Percentiles rank a stretch among this genome's conserved stretches.
Evolutionary conservation across 2,797 vertebrate genomes (phyloP).

Genomic region (Carcharodon carcharias): DNA sequence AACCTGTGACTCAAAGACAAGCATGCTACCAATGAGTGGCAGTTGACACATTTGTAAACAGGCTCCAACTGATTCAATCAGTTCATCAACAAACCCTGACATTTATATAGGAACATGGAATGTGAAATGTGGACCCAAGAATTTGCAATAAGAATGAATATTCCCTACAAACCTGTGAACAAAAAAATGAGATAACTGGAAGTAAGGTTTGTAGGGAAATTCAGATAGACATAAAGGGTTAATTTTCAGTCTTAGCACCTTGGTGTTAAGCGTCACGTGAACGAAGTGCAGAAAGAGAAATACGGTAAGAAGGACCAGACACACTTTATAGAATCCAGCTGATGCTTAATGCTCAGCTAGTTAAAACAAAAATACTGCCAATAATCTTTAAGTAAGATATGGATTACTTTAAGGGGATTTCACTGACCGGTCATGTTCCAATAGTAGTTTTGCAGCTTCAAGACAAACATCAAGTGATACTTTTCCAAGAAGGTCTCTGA

Average conservation of each 20-base stretch:
- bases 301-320: not conserved
- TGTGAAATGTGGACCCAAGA: not conserved
- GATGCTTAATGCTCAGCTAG: not conserved
- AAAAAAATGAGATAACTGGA: not conserved
- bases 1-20: not conserved
- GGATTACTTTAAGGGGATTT: not conserved
- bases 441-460: conserved; percentile 66
- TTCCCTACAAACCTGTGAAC: not conserved
- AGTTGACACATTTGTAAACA: not conserved
- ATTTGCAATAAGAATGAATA: not conserved
- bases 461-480: conserved; percentile 72
- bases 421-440: conserved; percentile 72
- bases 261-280: not conserved
- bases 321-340: not conserved
- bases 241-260: not conserved
- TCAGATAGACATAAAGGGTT: not conserved
- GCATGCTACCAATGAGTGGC: not conserved
- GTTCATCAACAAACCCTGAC: not conserved
- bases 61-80: not conserved
- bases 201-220: not conserved
- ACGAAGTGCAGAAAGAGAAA: not conserved
- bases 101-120: not conserved
- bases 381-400: not conserved
- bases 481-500: conserved; percentile 63
- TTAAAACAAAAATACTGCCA: not conserved